Percentiles rank a stretch among this genome's conserved stretches.
Evolutionary conservation across 1,140 invertebrate species (phyloP).

Genomic region (Daktulosphaira vitifoliae): DNA sequence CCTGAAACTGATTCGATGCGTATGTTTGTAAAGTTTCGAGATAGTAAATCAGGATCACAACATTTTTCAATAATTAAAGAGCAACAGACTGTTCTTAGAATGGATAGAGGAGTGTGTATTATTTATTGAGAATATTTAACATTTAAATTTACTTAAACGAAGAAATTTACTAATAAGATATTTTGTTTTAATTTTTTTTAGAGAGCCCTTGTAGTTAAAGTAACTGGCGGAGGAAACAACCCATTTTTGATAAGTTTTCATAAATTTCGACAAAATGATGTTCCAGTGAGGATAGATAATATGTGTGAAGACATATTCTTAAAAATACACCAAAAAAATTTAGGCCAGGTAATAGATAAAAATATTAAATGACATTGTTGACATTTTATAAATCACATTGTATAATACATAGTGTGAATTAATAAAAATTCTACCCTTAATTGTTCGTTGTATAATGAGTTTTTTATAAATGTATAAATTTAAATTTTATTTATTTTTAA

Average conservation of each 20-base stretch:
- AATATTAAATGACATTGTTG: no score
- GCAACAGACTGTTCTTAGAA: constrained; percentile 64
- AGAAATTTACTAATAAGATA: background rate
- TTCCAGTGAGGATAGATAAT: constrained; percentile 70
- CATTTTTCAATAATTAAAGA: constrained; percentile 61
- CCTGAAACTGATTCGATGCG: constrained; percentile 69
- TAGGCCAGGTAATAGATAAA: constrained; percentile 47
- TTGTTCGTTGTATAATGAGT: no score
- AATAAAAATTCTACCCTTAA: no score
- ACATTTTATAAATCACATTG: no score
- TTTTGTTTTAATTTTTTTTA: constrained; percentile 41
- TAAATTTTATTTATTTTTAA: no score
- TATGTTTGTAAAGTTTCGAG: constrained; percentile 69
- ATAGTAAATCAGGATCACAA: constrained; percentile 66
- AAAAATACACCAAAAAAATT: constrained; percentile 65
- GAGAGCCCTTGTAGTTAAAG: constrained; percentile 64
- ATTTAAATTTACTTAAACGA: background rate
- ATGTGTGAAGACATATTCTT: constrained; percentile 71
- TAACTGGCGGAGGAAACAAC: constrained; percentile 59
- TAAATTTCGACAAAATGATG: constrained; percentile 59
- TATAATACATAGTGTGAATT: no score
- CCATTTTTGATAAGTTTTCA: constrained; percentile 64
- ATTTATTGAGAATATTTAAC: background rate
- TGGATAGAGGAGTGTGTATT: constrained; percentile 68
- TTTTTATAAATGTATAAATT: no score